Evolutionary conservation across 92 coral and sea anemone genomes (phyloP), one percentile per base, ranked within the genome.

Genomic region (Epizoanthus ramosus): DNA sequence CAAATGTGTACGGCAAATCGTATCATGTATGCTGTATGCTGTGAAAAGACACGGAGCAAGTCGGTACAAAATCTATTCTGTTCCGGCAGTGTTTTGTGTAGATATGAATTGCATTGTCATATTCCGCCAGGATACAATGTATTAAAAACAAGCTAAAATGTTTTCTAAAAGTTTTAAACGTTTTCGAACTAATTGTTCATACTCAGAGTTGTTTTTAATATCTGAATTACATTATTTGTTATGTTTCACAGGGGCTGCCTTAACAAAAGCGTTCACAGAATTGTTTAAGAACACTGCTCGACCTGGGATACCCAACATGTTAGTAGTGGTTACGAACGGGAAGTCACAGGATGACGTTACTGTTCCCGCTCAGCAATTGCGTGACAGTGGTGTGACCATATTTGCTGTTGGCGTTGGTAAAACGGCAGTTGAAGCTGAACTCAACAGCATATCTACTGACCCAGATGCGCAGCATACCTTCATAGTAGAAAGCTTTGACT

Each of bases 271-370:
- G 13, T 69, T 60, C 12, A 82, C 47, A 14, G 54, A 79, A 4
- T 77, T 93, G 57, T 86, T 88, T 22, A 66, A 82, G 10, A 75
- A 57, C 28, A 63, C 71, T 7, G 87, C 84, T 2, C 92, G 95
- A 0, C 19, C 58, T 23, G 68, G 71, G 6, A 58, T 89, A 6
- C 94, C 94, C 25, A 87, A 85, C 35, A 87, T 88, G 22, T 52
- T 95, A 1, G 35, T 95, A 41, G 94, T 95, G 8, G 37, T 95
- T 74, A 89, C 95, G 0, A 97, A 95, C 64, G 98, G 98, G 0
- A 39, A 23, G 31, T 86, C 94, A 1, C 45, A 59, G 8, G 97
- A 91, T 72, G 80, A 75, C 60, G 93, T 86, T 5, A 18, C n/a
- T 43, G 85, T 7, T 0, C 95, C 95, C 47, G 95, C 95, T 2